Evolutionary conservation across 2,888 invertebrate genomes (phyloP).

Genomic region (Athripsodes cinereus): DNA sequence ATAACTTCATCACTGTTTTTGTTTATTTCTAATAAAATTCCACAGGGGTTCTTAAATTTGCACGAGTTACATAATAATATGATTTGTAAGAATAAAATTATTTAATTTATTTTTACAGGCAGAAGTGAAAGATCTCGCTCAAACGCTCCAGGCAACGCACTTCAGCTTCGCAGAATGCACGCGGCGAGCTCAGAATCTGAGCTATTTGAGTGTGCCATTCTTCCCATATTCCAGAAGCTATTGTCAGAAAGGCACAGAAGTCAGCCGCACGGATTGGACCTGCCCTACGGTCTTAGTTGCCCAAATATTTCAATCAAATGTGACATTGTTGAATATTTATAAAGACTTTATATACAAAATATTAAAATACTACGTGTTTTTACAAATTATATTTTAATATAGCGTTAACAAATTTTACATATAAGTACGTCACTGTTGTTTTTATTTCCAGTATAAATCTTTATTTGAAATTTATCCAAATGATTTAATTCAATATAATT

Average conservation of each 20-base stretch:
- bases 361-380: neutral
- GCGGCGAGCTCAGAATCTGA: slow-evolving; percentile 81
- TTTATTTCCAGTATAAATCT: too few relatives aligned
- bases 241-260: slow-evolving; percentile 74
- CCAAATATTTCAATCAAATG: slow-evolving; percentile 94
- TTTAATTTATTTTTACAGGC: too few relatives aligned
- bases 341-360: slow-evolving; percentile 33
- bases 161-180: slow-evolving; percentile 45
- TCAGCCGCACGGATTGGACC: slow-evolving; percentile 60
- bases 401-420: too few relatives aligned
- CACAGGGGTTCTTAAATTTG: too few relatives aligned
- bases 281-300: slow-evolving; percentile 77
- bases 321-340: slow-evolving; percentile 92
- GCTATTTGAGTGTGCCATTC: slow-evolving; percentile 75
- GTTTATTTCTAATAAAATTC: too few relatives aligned
- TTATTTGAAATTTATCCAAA: too few relatives aligned
- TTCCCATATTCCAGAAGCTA: slow-evolving; percentile 90
- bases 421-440: too few relatives aligned
- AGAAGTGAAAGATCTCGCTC: neutral
- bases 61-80: too few relatives aligned
- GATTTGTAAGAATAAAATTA: too few relatives aligned
- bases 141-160: slow-evolving; percentile 1
- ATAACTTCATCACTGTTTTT: too few relatives aligned
- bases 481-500: too few relatives aligned
- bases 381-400: neutral